Conservation (phyloP, 2,113 vertebrate genomes). For the Gallinago undulata region DNA sequence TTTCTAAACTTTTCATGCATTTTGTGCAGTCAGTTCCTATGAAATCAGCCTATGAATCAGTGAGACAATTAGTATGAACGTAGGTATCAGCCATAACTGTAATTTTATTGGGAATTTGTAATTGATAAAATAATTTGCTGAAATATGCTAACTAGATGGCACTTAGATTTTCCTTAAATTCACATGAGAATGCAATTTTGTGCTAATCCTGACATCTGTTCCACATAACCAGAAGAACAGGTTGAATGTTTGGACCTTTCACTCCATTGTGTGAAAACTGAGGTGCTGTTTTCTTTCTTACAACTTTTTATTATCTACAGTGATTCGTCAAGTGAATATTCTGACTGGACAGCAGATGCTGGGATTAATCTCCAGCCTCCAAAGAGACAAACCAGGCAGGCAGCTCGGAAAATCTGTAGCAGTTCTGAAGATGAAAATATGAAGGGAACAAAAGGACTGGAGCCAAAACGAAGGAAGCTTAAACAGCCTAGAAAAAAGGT, state of each 20-base stretch:
- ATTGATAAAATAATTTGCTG: not conserved
- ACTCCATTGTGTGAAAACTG: not conserved
- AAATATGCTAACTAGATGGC: not conserved
- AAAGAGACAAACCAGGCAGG: conserved; percentile 88
- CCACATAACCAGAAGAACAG: not conserved
- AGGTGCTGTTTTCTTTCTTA: not conserved
- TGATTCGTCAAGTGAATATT: conserved; percentile 96
- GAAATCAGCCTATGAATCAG: not conserved
- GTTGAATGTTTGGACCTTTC: not conserved
- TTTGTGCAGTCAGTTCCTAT: not conserved
- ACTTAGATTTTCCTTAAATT: not conserved
- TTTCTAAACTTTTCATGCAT: not conserved
- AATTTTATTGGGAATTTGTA: not conserved
- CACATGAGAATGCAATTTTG: not conserved
- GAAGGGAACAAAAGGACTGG: conserved; percentile 74
- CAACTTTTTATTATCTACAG: conserved; percentile 63
- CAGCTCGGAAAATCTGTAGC: conserved; percentile 80
- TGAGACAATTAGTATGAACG: not conserved
- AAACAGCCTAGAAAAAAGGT: conserved; percentile 91
- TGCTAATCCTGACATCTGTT: not conserved
- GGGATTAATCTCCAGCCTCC: conserved; percentile 98
- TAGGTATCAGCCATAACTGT: not conserved
- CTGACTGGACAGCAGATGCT: conserved; percentile 97
- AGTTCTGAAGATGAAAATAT: conserved; percentile 94
- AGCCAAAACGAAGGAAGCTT: conserved; percentile 82